Percentiles rank a stretch among this genome's conserved stretches.
phyloP scores from a whole-genome alignment of 2,113 vertebrate species.

The Mionectes macconnelli region DNA sequence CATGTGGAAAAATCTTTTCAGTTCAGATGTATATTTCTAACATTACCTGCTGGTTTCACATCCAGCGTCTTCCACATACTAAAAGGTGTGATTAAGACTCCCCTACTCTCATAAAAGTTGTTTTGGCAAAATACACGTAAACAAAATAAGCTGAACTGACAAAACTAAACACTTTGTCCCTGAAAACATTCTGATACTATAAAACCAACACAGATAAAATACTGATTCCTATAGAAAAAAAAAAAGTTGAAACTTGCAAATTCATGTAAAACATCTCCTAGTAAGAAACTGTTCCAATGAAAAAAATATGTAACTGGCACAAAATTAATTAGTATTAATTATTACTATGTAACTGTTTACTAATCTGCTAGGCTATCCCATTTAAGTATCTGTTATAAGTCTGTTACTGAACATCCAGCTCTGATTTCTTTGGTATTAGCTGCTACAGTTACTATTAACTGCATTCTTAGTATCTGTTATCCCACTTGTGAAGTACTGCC shows the following conservation, averaged over 20 bases:
- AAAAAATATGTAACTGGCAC: background rate
- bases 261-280: background rate
- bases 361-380: background rate
- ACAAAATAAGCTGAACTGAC: background rate
- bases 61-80: background rate
- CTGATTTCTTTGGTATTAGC: background rate
- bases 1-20: background rate
- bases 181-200: background rate
- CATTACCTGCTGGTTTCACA: background rate
- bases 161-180: background rate
- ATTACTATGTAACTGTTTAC: background rate
- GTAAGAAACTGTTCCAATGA: background rate
- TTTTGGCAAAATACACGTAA: background rate
- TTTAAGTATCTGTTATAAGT: background rate
- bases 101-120: background rate
- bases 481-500: background rate
- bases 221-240: background rate
- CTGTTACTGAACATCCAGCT: background rate
- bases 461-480: background rate
- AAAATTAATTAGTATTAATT: background rate
- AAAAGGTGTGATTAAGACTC: background rate
- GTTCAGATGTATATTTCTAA: background rate
- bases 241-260: background rate
- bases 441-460: background rate
- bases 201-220: background rate